Base-by-base conservation (phyloP, 1,140 invertebrate genomes). In the Patella vulgata region DNA sequence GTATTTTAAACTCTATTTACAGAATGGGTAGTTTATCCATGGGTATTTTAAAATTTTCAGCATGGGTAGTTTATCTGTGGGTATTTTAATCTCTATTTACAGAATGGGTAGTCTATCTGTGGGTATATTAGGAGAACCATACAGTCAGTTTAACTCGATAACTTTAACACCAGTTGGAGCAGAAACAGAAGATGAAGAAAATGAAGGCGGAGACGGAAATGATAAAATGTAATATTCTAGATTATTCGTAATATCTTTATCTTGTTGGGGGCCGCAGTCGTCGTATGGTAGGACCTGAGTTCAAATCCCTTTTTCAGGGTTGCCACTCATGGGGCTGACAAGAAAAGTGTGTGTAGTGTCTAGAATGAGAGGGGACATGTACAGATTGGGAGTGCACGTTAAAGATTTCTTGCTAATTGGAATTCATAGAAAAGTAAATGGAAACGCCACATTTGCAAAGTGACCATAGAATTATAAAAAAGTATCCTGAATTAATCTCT, bases 161-260 rank as follows among this genome's bases (percentile, higher is more conserved):
- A 81, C 76, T 30, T 48, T 83, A 44, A 70, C 73, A 23, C 73
- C 78, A 21, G n/a, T 75, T 2, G 80, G 78, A 39, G 71, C 75
- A n/a, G 80, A 80, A 36, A 79, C 77, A 65, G 82, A 83, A 43
- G 75, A 80, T 48, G 76, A 81, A 31, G 78, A 77, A 47, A 66
- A 74, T 42, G 77, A 71, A 36, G 48, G 6, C 14, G 71, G 62
- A n/a, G 75, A 71, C 39, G 71, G 75, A 11, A 71, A 60, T 63
- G 68, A 71, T 39, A 70, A 77, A 66, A 61, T 57, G 62, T 65
- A 63, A 53, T 44, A 12, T 42, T 39, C 17, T 11, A 23, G n/a
- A 28, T 14, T 52, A 36, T 50, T 39, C 30, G 17, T 1, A n/a
- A 23, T 40, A 11, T 40, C 39, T 40, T 39, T 2, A 12, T 39